Percentiles rank a stretch among this genome's conserved stretches.
phyloP scores from a whole-genome alignment of 2,113 vertebrate species.

The Oostethus manadensis region DNA sequence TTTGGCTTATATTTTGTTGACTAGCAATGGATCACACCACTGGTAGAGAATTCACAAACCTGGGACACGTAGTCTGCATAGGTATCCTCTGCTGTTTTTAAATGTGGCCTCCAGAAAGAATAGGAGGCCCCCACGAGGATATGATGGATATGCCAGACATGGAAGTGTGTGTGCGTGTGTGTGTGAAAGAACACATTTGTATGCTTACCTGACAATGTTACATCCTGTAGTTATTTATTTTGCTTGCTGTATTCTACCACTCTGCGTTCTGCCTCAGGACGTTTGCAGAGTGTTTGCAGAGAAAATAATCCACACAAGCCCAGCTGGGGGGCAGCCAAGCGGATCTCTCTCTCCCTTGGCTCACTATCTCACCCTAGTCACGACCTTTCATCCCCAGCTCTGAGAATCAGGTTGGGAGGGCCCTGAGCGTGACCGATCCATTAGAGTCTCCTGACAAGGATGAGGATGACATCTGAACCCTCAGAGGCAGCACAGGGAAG shows the following conservation, averaged over 20 bases:
- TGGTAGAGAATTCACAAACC: slow-evolving; percentile 43
- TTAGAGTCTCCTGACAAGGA: slow-evolving; percentile 69
- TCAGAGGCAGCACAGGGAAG: slow-evolving; percentile 46
- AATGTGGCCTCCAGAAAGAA: slow-evolving; percentile 53
- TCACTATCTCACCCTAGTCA: slow-evolving; percentile 47
- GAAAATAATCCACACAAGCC: slow-evolving; percentile 50
- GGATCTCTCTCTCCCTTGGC: slow-evolving; percentile 46
- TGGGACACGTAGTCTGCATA: slow-evolving; percentile 18
- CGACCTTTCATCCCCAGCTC: slow-evolving; percentile 45
- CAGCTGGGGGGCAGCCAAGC: slow-evolving; percentile 38
- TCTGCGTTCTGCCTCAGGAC: slow-evolving; percentile 25
- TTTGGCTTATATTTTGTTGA: slow-evolving; percentile 62
- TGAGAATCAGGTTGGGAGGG: slow-evolving; percentile 60
- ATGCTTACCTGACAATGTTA: slow-evolving; percentile 51
- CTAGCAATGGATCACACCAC: slow-evolving; percentile 45
- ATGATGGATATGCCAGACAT: slow-evolving; percentile 63
- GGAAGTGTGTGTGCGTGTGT: slow-evolving; percentile 8
- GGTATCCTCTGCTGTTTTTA: slow-evolving; percentile 34
- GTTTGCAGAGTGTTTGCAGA: slow-evolving; percentile 59
- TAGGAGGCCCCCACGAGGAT: slow-evolving; percentile 42
- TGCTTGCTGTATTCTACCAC: slow-evolving; percentile 56
- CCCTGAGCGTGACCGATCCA: slow-evolving; percentile 66
- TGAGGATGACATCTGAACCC: slow-evolving; percentile 73
- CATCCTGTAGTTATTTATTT: slow-evolving; percentile 60
- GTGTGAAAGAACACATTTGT: slow-evolving; percentile 23